These are phyloP conservation scores for Falco naumanni DNA, from an alignment of 2,797 vertebrate species.

Conservation along the genomic window DNA sequence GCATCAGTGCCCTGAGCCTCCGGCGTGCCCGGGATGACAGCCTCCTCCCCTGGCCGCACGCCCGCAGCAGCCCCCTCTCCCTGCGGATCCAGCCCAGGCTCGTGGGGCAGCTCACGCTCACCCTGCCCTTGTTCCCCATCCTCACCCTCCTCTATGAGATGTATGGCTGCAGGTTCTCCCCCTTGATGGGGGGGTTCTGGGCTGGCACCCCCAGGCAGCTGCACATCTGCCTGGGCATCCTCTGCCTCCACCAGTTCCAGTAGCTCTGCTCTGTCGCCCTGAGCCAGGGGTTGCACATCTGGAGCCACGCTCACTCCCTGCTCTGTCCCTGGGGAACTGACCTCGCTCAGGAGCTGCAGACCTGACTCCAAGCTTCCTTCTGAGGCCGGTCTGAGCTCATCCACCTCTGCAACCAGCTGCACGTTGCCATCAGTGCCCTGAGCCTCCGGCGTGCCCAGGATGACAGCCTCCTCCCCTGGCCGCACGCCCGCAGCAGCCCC, in stretches of 20 bases:
- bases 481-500: background rate
- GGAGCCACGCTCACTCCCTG: background rate
- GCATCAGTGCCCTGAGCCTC: background rate
- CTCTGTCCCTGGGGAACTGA: background rate
- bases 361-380: background rate
- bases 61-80: background rate
- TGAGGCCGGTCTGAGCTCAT: too few species aligned
- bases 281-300: background rate
- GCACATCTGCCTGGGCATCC: rapidly evolving
- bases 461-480: background rate
- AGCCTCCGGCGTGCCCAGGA: rapidly evolving
- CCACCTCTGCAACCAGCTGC: background rate
- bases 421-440: background rate
- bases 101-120: rapidly evolving
- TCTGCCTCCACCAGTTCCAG: background rate
- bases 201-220: rapidly evolving
- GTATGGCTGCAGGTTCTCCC: background rate
- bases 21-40: background rate
- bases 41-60: background rate
- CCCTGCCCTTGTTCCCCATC: too few species aligned
- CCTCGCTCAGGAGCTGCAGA: background rate
- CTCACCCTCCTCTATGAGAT: background rate
- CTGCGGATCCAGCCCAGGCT: background rate
- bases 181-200: background rate
- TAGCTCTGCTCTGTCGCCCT: background rate